Conservation (phyloP, 2,113 vertebrate genomes). For the Spea multiplicata region DNA sequence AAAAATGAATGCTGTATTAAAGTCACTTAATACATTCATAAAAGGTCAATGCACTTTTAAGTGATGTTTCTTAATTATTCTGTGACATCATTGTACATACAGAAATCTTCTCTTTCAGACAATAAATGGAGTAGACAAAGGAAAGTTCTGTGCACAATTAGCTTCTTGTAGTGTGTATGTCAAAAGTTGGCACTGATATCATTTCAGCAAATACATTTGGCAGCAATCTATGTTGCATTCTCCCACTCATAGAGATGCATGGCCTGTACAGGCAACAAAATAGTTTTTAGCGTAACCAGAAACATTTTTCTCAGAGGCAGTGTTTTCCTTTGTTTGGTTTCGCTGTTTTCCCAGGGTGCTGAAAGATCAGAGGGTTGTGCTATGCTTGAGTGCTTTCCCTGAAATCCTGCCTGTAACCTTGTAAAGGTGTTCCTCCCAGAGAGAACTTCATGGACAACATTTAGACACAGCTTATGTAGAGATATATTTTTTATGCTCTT, state of each 20-base stretch:
- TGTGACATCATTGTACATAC: constrained; percentile 3
- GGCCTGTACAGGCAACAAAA: constrained; percentile 1
- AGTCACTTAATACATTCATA: too few relatives aligned
- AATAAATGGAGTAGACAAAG: constrained; percentile 6
- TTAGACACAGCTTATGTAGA: too few relatives aligned
- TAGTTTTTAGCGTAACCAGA: background rate
- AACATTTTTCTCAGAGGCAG: background rate
- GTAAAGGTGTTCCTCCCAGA: background rate
- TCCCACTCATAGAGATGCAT: constrained; percentile 1
- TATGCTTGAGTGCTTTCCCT: background rate
- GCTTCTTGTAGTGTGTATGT: constrained; percentile 14
- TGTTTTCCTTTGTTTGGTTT: background rate
- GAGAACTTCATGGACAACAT: too few relatives aligned
- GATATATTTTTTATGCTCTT: too few relatives aligned
- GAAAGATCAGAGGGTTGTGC: background rate
- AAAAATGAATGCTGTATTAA: too few relatives aligned
- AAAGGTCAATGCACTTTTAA: background rate
- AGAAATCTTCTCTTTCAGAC: background rate
- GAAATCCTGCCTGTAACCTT: background rate
- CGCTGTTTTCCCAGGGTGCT: constrained; percentile 2
- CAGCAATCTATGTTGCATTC: constrained; percentile 9
- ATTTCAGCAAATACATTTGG: constrained; percentile 11
- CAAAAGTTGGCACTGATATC: constrained; percentile 21
- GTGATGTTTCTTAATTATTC: background rate
- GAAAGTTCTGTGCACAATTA: constrained; percentile 31